Evolutionary conservation across 2,888 invertebrate genomes (phyloP).

Genomic region (Phytoseiulus persimilis): DNA sequence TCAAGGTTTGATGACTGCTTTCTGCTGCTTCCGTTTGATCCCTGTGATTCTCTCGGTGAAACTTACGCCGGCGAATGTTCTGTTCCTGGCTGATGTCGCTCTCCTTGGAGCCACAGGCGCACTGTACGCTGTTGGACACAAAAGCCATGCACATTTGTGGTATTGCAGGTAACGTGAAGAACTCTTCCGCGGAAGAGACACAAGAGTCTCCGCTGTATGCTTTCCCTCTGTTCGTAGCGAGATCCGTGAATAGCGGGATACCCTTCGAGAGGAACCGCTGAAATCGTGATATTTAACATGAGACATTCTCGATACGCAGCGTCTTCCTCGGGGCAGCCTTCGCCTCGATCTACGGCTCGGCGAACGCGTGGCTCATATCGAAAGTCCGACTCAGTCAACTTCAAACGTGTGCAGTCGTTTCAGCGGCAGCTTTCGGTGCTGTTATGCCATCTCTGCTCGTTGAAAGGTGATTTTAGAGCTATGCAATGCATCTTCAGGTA

Average conservation of each 20-base stretch:
- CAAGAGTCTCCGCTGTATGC: too few relatives aligned
- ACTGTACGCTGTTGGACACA: slow-evolving; percentile 28
- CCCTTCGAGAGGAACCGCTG: too few relatives aligned
- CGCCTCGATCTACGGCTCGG: slow-evolving; percentile 24
- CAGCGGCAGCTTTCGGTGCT: slow-evolving; percentile 27
- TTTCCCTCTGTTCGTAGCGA: too few relatives aligned
- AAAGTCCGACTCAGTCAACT: slow-evolving; percentile 21
- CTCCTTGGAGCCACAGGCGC: slow-evolving; percentile 5
- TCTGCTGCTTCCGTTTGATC: slow-evolving; percentile 15
- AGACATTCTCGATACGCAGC: too few relatives aligned
- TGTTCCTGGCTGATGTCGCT: slow-evolving; percentile 19
- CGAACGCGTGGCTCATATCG: slow-evolving; percentile 31
- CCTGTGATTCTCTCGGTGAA: slow-evolving; percentile 23
- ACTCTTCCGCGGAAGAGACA: too few relatives aligned
- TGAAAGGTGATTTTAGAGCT: neutral
- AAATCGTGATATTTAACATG: too few relatives aligned
- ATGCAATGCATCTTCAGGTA: neutral
- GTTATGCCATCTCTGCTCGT: slow-evolving; percentile 30
- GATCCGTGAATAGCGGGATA: too few relatives aligned
- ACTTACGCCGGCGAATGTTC: slow-evolving; percentile 20
- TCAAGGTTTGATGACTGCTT: neutral
- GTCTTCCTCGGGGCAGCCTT: slow-evolving; percentile 26
- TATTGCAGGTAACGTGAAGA: slow-evolving; percentile 10
- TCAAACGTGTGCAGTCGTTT: slow-evolving; percentile 14
- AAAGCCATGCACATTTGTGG: slow-evolving; percentile 34